phyloP scores from a whole-genome alignment of 2,797 vertebrate genomes.

The Eleutherodactylus coqui region DNA sequence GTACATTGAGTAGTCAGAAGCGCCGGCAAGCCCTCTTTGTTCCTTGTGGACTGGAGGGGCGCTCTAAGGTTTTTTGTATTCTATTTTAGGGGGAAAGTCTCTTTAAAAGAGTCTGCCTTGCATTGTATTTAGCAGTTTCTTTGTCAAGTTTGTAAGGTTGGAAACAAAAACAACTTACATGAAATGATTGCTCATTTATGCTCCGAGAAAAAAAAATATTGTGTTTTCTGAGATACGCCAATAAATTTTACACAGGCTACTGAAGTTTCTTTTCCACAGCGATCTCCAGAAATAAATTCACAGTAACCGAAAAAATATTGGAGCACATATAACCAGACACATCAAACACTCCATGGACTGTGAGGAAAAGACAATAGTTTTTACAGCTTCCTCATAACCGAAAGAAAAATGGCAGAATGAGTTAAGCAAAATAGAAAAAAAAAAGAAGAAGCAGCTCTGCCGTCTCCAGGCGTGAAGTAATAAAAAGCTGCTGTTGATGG shows the following conservation, averaged over 20 bases:
- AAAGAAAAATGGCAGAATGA: constrained; percentile 21
- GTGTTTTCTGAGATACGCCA: neutral
- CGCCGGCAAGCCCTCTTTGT: too few relatives aligned
- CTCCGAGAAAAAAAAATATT: neutral
- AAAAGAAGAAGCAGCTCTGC: neutral
- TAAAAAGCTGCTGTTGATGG: constrained; percentile 31
- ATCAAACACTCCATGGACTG: constrained; percentile 26
- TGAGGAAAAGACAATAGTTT: constrained; percentile 28
- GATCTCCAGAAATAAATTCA: neutral
- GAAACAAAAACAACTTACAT: constrained; percentile 4
- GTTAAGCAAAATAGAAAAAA: constrained; percentile 16
- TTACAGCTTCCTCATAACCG: neutral
- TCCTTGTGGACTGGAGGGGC: too few relatives aligned
- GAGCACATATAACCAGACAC: constrained; percentile 39
- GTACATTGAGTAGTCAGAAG: too few relatives aligned
- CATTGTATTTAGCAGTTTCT: neutral
- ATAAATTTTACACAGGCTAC: neutral
- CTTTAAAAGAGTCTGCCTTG: too few relatives aligned
- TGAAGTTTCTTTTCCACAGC: neutral
- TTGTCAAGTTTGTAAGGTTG: neutral
- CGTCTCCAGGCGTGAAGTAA: constrained; percentile 26
- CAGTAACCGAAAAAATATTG: constrained; percentile 31
- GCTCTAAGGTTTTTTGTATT: too few relatives aligned
- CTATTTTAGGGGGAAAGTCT: too few relatives aligned
- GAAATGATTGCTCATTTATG: constrained; percentile 20